Conservation (phyloP, 2,888 invertebrate genomes). For the Brenthis hecate region DNA sequence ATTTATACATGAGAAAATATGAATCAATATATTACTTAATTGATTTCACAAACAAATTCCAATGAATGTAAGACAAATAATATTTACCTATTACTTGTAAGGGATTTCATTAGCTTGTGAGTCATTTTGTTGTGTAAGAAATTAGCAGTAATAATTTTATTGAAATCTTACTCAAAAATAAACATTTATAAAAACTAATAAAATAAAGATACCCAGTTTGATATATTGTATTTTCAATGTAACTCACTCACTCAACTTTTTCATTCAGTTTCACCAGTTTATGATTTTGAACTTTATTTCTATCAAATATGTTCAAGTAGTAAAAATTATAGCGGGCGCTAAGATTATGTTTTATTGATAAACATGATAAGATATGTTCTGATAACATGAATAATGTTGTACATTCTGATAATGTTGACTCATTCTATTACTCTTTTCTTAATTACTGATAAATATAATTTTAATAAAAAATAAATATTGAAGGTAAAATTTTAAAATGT, state of each 20-base stretch:
- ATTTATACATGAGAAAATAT: slow-evolving; percentile 18
- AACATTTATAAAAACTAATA: neutral
- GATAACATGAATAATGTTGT: slow-evolving; percentile 11
- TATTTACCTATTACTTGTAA: slow-evolving; percentile 25
- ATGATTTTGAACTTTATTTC: no score
- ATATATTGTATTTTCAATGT: no score
- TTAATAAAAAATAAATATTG: no score
- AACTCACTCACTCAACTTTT: no score
- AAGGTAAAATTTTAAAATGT: no score
- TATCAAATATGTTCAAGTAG: slow-evolving; percentile 10
- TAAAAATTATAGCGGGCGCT: slow-evolving; percentile 24
- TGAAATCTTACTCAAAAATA: slow-evolving; percentile 1
- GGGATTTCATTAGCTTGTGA: slow-evolving; percentile 22
- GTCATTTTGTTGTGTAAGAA: slow-evolving; percentile 16
- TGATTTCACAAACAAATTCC: slow-evolving; percentile 29
- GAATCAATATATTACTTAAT: slow-evolving; percentile 33
- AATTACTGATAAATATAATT: neutral
- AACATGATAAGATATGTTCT: slow-evolving; percentile 25
- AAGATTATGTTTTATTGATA: slow-evolving; percentile 21
- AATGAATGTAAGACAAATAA: slow-evolving; percentile 25
- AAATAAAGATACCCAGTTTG: no score
- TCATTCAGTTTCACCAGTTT: no score
- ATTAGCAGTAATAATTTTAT: slow-evolving; percentile 1
- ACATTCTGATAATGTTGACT: slow-evolving; percentile 1
- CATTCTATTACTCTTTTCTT: neutral